These are phyloP conservation scores for Aurelia sp. DNA, from an alignment of 30 jellyfish, hydroid and myxozoan genomes.

Conservation along the genomic window DNA sequence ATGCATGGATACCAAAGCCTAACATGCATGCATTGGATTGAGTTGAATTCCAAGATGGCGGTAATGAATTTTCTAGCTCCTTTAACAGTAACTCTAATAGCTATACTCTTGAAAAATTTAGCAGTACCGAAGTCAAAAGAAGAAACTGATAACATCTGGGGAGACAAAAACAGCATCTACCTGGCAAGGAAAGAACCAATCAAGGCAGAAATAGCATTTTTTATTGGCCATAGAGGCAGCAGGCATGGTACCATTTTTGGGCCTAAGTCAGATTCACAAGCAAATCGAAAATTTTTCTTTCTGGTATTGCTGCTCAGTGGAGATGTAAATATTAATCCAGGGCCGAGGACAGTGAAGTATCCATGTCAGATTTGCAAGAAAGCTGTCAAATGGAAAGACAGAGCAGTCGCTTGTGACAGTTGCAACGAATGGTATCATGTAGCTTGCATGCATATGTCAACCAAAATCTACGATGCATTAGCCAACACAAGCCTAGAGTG, in stretches of 20 bases:
- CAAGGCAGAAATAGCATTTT: not conserved
- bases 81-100: constrained; percentile 16
- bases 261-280: constrained; percentile 4
- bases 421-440: constrained; percentile 32
- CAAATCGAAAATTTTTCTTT: not conserved
- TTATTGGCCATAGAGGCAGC: constrained; percentile 4
- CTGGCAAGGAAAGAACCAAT: constrained; percentile 4
- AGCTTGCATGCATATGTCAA: too few species aligned
- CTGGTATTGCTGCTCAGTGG: constrained; percentile 18
- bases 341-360: constrained; percentile 17
- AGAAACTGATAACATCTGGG: not conserved
- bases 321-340: constrained; percentile 22
- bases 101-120: constrained; percentile 15
- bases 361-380: not conserved
- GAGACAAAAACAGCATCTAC: not conserved
- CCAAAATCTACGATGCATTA: too few species aligned
- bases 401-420: constrained; percentile 40
- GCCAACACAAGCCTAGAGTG: constrained; percentile 5
- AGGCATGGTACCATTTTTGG: not conserved
- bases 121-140: constrained; percentile 3
- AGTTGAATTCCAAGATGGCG: constrained; percentile 16
- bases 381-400: constrained; percentile 42
- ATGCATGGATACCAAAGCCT: too few species aligned
- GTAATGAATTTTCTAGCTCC: constrained; percentile 35
- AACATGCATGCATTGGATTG: too few species aligned